A percentile compares a stretch with the other conserved stretches of the same genome.
Conservation (phyloP, 2,797 vertebrate genomes). For the Microctenopoma steveboyesi region DNA sequence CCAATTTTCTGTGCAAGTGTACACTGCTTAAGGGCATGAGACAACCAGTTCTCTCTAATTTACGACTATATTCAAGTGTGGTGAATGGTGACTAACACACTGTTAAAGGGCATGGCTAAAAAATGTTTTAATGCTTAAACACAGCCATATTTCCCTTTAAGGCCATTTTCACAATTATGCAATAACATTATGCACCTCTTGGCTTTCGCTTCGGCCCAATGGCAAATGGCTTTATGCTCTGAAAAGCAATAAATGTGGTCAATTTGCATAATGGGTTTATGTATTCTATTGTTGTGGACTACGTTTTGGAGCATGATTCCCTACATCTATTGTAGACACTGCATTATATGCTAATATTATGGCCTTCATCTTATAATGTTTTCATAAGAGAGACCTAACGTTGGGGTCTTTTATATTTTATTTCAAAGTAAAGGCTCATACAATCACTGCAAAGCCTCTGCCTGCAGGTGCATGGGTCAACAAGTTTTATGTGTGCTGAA, state of each 20-base stretch:
- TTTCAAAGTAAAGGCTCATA: background rate
- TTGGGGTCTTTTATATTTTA: background rate
- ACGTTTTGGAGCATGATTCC: conserved; percentile 1
- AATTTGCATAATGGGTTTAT: conserved; percentile 41
- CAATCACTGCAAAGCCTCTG: conserved; percentile 10
- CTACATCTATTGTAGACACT: background rate
- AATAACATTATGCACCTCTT: conserved; percentile 55
- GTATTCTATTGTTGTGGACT: conserved; percentile 14
- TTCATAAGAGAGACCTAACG: background rate
- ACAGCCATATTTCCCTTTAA: conserved; percentile 34
- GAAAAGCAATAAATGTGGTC: conserved; percentile 56
- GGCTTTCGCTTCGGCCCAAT: conserved; percentile 54
- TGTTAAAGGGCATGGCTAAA: conserved; percentile 51
- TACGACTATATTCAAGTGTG: conserved; percentile 46
- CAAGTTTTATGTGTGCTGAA: conserved; percentile 1
- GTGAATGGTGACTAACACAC: conserved; percentile 56
- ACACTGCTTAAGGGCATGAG: conserved; percentile 38
- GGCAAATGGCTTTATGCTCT: conserved; percentile 59
- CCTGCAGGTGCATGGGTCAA: conserved; percentile 1
- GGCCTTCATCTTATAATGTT: background rate
- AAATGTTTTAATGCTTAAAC: conserved; percentile 47
- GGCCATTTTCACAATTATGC: conserved; percentile 55
- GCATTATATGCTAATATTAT: conserved; percentile 3
- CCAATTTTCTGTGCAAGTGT: conserved; percentile 41
- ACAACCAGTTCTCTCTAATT: conserved; percentile 54